Percentiles rank a stretch among this genome's conserved stretches.
phyloP scores from a whole-genome alignment of 2,888 invertebrate species.

The Aphodius granarius region DNA sequence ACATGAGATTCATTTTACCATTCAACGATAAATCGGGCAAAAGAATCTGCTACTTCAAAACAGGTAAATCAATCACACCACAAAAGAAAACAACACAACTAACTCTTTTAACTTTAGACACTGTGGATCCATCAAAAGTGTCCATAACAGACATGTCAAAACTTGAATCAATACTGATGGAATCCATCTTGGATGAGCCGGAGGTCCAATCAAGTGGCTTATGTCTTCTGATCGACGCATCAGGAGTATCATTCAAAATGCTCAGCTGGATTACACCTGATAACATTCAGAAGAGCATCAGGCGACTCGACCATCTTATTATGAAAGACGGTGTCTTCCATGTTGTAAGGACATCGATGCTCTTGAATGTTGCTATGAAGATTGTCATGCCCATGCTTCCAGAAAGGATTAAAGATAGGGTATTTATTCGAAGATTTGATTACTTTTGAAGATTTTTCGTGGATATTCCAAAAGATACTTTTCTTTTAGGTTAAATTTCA shows the following conservation, averaged over 20 bases:
- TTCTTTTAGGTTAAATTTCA: conserved; percentile 57
- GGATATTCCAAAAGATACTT: too few species aligned
- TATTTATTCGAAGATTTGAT: too few species aligned
- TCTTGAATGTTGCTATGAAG: conserved; percentile 43
- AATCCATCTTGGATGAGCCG: conserved; percentile 45
- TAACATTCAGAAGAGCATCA: conserved; percentile 39
- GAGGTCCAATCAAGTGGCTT: conserved; percentile 47
- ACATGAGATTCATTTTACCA: conserved; percentile 44
- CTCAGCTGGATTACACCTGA: conserved; percentile 47
- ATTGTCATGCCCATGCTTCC: conserved; percentile 48
- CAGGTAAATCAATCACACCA: conserved; percentile 44
- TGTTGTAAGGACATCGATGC: conserved; percentile 44
- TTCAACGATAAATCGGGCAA: conserved; percentile 48
- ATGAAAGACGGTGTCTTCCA: conserved; percentile 45
- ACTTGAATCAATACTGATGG: conserved; percentile 50
- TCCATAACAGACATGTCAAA: conserved; percentile 43
- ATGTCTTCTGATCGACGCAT: conserved; percentile 48
- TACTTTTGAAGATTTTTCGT: too few species aligned
- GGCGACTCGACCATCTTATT: conserved; percentile 41
- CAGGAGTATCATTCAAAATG: conserved; percentile 40
- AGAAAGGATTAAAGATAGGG: conserved; percentile 39
- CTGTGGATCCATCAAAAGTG: conserved; percentile 40
- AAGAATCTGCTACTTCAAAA: conserved; percentile 47
- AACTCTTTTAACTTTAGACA: conserved; percentile 33
- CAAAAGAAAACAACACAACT: neutral